These are phyloP conservation scores for Heliopora coerulea DNA, from an alignment of 92 coral and sea anemone genomes.

Conservation along the genomic window DNA sequence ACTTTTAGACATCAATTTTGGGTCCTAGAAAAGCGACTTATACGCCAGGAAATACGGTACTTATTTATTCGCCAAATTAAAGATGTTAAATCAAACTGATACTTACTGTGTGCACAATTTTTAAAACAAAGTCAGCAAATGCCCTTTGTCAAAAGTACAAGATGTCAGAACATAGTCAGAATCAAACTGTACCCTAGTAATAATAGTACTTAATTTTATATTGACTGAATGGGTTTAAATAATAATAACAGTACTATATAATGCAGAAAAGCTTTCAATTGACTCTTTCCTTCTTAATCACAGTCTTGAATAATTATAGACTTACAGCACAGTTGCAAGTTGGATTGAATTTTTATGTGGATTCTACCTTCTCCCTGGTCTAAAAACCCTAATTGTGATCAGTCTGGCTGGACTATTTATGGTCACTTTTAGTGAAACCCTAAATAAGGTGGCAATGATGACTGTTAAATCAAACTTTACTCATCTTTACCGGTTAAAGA, in stretches of 20 bases:
- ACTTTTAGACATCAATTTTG: no score
- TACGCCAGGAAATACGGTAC: no score
- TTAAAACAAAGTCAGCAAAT: no score
- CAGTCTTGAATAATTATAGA: slow-evolving; percentile 80
- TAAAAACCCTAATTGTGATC: slow-evolving; percentile 58
- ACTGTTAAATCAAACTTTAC: slow-evolving; percentile 93
- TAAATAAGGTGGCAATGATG: slow-evolving; percentile 85
- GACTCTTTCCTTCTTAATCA: slow-evolving; percentile 91
- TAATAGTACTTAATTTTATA: no score
- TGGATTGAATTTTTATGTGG: slow-evolving; percentile 83
- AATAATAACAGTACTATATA: slow-evolving; percentile 85
- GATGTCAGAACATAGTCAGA: no score
- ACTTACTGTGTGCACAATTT: no score
- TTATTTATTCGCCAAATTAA: no score
- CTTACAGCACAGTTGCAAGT: slow-evolving; percentile 87
- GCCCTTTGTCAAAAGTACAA: no score
- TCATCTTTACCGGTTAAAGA: slow-evolving; percentile 69
- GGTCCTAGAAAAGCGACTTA: no score
- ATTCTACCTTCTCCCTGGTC: slow-evolving; percentile 67
- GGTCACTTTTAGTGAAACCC: slow-evolving; percentile 73
- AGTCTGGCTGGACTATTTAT: slow-evolving; percentile 61
- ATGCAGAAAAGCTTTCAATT: slow-evolving; percentile 63
- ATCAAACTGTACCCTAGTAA: no score
- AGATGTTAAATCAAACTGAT: no score
- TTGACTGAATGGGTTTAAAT: no score